These are phyloP conservation scores for Chaenogobius annularis DNA, from an alignment of 2,113 vertebrate genomes.

Conservation along the genomic window DNA sequence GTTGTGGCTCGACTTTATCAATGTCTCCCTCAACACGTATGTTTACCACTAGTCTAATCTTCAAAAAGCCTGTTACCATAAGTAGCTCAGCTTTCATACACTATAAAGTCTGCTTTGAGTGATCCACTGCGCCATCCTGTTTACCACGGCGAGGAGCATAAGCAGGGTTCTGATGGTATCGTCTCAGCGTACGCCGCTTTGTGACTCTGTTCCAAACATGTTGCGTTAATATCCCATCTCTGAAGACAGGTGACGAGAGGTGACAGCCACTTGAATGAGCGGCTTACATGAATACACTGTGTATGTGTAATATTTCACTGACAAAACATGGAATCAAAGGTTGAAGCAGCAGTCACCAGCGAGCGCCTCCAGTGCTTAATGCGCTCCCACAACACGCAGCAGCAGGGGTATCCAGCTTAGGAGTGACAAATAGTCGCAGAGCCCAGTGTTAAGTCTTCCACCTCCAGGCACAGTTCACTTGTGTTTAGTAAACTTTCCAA, in stretches of 20 bases:
- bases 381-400: constrained; percentile 44
- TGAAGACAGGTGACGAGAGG: constrained; percentile 65
- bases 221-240: constrained; percentile 72
- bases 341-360: constrained; percentile 49
- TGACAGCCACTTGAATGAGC: constrained; percentile 48
- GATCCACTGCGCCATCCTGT: constrained; percentile 77
- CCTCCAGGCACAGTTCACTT: constrained; percentile 1
- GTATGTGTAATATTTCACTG: constrained; percentile 37
- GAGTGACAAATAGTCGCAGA: constrained; percentile 17
- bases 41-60: constrained; percentile 79
- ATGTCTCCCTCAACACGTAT: constrained; percentile 72
- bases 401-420: constrained; percentile 49
- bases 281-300: constrained; percentile 52
- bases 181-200: constrained; percentile 44
- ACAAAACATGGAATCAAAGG: constrained; percentile 66
- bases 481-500: not conserved
- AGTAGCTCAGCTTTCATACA: constrained; percentile 79
- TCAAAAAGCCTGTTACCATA: constrained; percentile 81
- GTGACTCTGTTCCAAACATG: constrained; percentile 63
- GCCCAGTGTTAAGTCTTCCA: constrained; percentile 34
- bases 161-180: constrained; percentile 72
- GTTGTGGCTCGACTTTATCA: constrained; percentile 60
- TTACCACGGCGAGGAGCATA: constrained; percentile 71
- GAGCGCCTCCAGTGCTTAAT: constrained; percentile 52
- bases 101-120: constrained; percentile 78